A percentile compares a stretch with the other conserved stretches of the same genome.
These are phyloP conservation scores for Hemicrepidius hirtus DNA, from an alignment of 2,888 invertebrate species.

Conservation along the genomic window DNA sequence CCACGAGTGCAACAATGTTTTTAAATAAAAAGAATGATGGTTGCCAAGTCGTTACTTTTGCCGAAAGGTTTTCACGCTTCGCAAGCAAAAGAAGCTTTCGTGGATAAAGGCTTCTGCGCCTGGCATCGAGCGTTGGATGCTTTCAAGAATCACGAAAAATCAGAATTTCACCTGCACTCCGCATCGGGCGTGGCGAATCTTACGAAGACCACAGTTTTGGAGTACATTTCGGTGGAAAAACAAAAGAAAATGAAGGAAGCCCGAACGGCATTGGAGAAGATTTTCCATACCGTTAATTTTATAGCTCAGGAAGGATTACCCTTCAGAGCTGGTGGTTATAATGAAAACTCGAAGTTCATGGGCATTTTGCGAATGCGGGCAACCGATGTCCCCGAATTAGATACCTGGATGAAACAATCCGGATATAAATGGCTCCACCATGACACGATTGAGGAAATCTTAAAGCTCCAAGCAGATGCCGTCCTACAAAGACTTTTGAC, in stretches of 20 bases:
- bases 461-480: not conserved
- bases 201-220: not conserved
- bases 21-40: too few relatives aligned
- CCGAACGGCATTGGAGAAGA: not conserved
- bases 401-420: not conserved
- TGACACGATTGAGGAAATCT: not conserved
- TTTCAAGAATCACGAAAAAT: too few relatives aligned
- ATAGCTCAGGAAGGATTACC: not conserved
- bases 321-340: not conserved
- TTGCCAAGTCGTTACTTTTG: too few relatives aligned
- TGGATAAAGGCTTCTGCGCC: too few relatives aligned
- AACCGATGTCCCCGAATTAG: not conserved
- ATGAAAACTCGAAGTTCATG: not conserved
- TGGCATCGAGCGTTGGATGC: too few relatives aligned
- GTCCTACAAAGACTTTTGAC: not conserved
- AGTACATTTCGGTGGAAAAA: not conserved
- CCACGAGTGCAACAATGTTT: too few relatives aligned
- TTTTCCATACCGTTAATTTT: not conserved
- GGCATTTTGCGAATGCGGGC: not conserved
- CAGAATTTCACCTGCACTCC: not conserved
- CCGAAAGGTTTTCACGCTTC: too few relatives aligned
- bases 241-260: not conserved
- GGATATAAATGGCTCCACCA: not conserved
- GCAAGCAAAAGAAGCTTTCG: too few relatives aligned
- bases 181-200: not conserved